A percentile compares a stretch with the other conserved stretches of the same genome.
These are phyloP conservation scores for Aplysia californica DNA, from an alignment of 1,140 invertebrate genomes.

Conservation along the genomic window DNA sequence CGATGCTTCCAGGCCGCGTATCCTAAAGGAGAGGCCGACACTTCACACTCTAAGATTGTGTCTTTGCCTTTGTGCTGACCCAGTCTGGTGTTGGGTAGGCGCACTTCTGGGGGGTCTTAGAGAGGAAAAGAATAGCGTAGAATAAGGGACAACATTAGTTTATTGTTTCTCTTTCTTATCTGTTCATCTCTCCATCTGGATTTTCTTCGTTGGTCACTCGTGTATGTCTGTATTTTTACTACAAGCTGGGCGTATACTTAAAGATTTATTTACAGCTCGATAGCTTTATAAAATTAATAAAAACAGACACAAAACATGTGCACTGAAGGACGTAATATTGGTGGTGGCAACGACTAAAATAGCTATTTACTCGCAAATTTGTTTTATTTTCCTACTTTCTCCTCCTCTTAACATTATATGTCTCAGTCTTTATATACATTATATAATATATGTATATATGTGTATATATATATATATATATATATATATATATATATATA, in stretches of 20 bases:
- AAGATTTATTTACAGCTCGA: background rate
- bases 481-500: too few species aligned
- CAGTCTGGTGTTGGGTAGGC: conserved; percentile 46
- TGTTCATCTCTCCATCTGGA: background rate
- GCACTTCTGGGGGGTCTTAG: conserved; percentile 55
- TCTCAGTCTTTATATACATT: too few species aligned
- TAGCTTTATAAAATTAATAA: too few species aligned
- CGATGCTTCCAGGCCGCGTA: conserved; percentile 85
- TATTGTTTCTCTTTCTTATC: background rate
- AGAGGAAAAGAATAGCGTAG: background rate
- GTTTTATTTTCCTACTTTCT: too few species aligned
- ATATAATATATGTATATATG: too few species aligned
- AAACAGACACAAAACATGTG: too few species aligned
- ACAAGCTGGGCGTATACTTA: background rate
- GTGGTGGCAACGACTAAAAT: too few species aligned
- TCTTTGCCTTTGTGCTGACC: conserved; percentile 51
- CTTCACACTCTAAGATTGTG: conserved; percentile 82
- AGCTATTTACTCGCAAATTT: too few species aligned
- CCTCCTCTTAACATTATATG: too few species aligned
- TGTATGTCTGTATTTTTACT: background rate
- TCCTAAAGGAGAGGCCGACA: conserved; percentile 88
- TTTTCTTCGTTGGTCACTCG: background rate
- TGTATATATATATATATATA: too few species aligned
- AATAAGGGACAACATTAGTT: background rate
- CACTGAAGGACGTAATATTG: too few species aligned